Base-by-base conservation (phyloP, 2,113 vertebrate species). In the Poeciliopsis occidentalis region DNA sequence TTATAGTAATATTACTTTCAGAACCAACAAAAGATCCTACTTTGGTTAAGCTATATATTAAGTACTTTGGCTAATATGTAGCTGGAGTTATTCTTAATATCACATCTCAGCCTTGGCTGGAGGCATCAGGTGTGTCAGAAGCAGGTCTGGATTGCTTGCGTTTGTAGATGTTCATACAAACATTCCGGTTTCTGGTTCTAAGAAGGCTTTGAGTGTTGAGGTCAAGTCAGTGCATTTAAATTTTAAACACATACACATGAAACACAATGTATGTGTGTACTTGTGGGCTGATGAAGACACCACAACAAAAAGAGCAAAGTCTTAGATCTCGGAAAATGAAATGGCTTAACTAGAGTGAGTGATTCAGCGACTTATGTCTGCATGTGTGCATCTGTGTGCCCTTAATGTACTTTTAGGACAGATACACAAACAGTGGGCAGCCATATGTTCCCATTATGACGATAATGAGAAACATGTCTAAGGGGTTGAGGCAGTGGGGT, bases 381-480 rank as follows among this genome's bases (percentile, higher is more conserved):
- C n/a, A 47, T 64, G 75, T 26, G n/a, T 72, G 67, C 15, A 57
- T 73, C 2, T 73, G 34, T 26, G 2, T 71, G 73, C 6, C 79
- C 71, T 82, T 30, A 64, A 70, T 70, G 68, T 60, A 77, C 64
- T 41, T 65, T 67, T 41, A 39, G 37, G 37, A 82, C 13, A 67
- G 24, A 81, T 31, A 79, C 76, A 75, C 71, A 73, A 76, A 77
- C 26, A 81, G 75, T 47, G 61, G 0, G 3, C 32, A 67, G 64
- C 88, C 88, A 90, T 87, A 88, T 88, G 84, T 85, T 79, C 80
- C 79, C 73, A 87, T 88, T 82, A 88, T 88, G 85, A 84, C 64
- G 61, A 71, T 88, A 88, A 91, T 88, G 82, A 88, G 80, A 84
- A 91, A 90, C 86, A 90, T 83, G 85, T 84, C 76, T 87, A 77